Base-by-base conservation (phyloP, 1,140 invertebrate genomes). In the Drosophila lacteicornis region DNA sequence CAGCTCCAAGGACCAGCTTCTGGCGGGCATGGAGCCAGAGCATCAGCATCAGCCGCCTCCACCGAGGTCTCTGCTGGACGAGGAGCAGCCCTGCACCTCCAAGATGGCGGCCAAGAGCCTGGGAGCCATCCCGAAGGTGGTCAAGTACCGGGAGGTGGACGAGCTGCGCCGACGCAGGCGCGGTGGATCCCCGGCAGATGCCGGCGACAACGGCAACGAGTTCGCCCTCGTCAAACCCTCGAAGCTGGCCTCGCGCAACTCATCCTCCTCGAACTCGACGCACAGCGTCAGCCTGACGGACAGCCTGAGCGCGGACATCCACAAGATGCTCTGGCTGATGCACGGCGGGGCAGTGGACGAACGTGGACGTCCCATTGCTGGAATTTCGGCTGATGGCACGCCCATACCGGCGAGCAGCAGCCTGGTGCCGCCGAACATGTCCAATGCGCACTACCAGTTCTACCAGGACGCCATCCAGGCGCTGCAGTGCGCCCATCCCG, bases 61-160 rank as follows among this genome's bases (percentile, higher is more conserved):
- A 4, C 45, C 45, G 45, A 47, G 43, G 19, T 42, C 36, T 8
- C 55, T 50, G 47, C 50, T 78, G 15, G 78, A 88, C 15, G 75
- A 78, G 50, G 87, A 92, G 22, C 85, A 90, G 22, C 85, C 85
- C 0, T 82, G 86, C 42, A 85, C 80, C 3, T 84, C 80, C 0
- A 79, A 75, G 22, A 79, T 79, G 66, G 77, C 80, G 0, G 68
- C 81, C 36, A 94, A 94, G 92, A 94, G 95, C 84, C 94, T 96
- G 75, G 96, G 96, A 13, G 96, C 96, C 43, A 96, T 96, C 80
- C 96, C 96, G 27, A 97, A 96, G 83, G 88, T 91, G 43, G 80
- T 87, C 2, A 90, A 91, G 42, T 92, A 92, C 46, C 85, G 88
- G 0, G 91, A 92, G 30, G 77, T 92, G 45, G 83, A 92, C 13